Conservation (phyloP, 2,888 invertebrate species). For the Aelia acuminata region DNA sequence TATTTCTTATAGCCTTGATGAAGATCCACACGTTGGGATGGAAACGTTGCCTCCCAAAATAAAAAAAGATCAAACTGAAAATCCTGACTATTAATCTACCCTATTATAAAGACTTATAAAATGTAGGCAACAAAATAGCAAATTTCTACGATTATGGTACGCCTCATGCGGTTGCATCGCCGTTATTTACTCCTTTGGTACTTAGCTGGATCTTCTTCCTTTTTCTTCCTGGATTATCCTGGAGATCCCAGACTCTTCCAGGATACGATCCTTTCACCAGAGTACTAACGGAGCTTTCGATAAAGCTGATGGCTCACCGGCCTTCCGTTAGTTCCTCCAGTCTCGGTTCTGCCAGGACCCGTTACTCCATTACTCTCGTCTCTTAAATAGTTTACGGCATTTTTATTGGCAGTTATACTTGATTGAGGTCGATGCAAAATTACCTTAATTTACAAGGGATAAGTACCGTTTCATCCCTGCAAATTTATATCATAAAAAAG, state of each 20-base stretch:
- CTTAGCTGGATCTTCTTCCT: background rate
- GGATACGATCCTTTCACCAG: background rate
- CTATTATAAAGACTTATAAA: no score
- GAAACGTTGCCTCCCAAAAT: no score
- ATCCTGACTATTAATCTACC: no score
- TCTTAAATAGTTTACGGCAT: conserved; percentile 8
- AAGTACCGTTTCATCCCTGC: background rate
- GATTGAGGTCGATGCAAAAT: background rate
- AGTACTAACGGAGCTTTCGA: conserved; percentile 24
- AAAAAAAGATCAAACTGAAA: no score
- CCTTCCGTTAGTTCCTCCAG: background rate
- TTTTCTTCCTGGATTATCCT: background rate
- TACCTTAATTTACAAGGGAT: background rate
- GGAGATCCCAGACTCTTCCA: background rate
- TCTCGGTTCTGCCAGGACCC: background rate
- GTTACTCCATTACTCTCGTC: conserved; percentile 1
- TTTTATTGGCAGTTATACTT: background rate
- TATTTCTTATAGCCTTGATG: no score
- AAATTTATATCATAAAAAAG: background rate
- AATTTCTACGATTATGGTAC: no score
- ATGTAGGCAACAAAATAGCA: no score
- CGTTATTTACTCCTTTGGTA: no score
- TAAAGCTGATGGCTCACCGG: conserved; percentile 15
- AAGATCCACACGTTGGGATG: no score
- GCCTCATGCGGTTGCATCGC: no score